phyloP scores from a whole-genome alignment of 2,797 vertebrate species.

The Coendou prehensilis region DNA sequence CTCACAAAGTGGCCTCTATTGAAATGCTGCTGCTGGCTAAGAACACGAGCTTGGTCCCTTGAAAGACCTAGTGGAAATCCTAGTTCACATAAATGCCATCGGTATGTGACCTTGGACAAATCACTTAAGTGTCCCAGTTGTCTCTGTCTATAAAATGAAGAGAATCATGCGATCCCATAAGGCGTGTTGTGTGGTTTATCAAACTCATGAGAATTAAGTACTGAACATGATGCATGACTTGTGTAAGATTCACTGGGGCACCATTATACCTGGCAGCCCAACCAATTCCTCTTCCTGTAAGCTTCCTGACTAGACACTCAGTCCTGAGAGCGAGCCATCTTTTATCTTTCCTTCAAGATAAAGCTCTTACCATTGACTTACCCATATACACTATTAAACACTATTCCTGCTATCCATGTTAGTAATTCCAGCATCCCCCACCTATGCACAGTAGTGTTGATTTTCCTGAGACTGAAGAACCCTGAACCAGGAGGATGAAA shows the following conservation, averaged over 20 bases:
- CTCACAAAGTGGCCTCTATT: neutral
- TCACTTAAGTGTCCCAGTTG: neutral
- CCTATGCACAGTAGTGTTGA: neutral
- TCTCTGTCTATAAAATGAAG: neutral
- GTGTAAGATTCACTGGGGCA: neutral
- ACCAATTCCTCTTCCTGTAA: neutral
- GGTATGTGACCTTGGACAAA: neutral
- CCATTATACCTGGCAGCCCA: neutral
- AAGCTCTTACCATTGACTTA: neutral
- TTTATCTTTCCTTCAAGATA: neutral
- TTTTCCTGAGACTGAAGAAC: neutral
- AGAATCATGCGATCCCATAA: neutral
- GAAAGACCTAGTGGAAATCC: slow-evolving; percentile 6
- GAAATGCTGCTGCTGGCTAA: neutral
- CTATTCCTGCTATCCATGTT: neutral
- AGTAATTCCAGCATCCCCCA: neutral
- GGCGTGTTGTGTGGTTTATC: neutral
- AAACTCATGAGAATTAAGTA: neutral
- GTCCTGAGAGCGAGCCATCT: neutral
- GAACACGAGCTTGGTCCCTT: neutral
- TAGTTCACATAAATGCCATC: neutral
- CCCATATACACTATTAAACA: neutral
- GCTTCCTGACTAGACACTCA: neutral
- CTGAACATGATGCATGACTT: neutral
- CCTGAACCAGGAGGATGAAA: neutral